These are phyloP conservation scores for Phenganax marumi DNA, from an alignment of 92 coral and sea anemone species.

Conservation along the genomic window DNA sequence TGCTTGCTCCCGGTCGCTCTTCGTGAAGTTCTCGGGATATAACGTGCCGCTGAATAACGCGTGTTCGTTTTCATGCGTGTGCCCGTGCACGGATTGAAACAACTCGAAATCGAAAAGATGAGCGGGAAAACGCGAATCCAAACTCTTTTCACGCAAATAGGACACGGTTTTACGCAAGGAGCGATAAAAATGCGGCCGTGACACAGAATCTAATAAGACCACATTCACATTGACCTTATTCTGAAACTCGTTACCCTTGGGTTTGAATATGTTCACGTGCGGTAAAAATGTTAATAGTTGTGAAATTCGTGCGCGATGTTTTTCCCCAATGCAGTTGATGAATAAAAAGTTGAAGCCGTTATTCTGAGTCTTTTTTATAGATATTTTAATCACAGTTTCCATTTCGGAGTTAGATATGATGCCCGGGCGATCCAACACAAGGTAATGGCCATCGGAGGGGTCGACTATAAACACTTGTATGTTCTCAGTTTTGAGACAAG, in stretches of 20 bases:
- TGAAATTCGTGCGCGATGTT: background rate
- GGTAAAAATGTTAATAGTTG: constrained; percentile 31
- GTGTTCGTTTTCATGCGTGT: constrained; percentile 49
- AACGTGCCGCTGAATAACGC: constrained; percentile 28
- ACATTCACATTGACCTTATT: constrained; percentile 64
- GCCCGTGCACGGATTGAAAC: constrained; percentile 46
- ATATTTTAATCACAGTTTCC: background rate
- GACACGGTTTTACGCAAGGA: constrained; percentile 75
- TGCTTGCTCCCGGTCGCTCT: constrained; percentile 12
- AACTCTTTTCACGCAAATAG: constrained; percentile 60
- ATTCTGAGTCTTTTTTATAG: background rate
- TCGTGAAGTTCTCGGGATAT: constrained; percentile 40
- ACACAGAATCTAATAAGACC: constrained; percentile 70
- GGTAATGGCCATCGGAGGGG: constrained; percentile 30
- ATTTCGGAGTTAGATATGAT: background rate
- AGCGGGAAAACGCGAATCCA: constrained; percentile 48
- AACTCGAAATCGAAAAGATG: constrained; percentile 39
- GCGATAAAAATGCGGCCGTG: constrained; percentile 89
- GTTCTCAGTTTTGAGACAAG: background rate
- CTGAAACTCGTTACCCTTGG: background rate
- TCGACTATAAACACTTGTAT: constrained; percentile 5
- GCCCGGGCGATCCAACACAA: constrained; percentile 3
- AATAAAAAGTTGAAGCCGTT: constrained; percentile 44
- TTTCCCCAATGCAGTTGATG: constrained; percentile 31
- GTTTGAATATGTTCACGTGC: background rate